phyloP scores from a whole-genome alignment of 1,140 invertebrate genomes.

The Zophobas atratus region DNA sequence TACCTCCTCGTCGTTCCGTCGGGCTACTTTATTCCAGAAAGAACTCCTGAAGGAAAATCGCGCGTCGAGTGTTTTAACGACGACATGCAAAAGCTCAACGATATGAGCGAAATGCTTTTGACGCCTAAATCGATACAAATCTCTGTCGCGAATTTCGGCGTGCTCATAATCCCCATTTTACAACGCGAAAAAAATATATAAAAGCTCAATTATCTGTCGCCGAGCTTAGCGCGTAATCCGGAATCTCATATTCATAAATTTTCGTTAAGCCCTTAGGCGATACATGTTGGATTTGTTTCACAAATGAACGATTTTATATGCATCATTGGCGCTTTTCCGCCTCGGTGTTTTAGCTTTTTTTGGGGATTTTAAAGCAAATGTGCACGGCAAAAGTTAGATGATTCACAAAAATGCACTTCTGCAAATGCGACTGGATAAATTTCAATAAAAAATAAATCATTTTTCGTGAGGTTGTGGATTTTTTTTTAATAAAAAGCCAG shows the following conservation, averaged over 20 bases:
- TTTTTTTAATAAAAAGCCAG: no score
- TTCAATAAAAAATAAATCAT: no score
- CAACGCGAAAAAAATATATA: conserved; percentile 7
- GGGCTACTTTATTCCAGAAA: no score
- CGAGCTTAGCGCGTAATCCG: conserved; percentile 1
- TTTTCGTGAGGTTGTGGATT: no score
- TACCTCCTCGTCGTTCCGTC: background rate
- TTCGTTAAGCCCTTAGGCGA: conserved; percentile 19
- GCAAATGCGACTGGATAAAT: no score
- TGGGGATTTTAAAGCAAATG: background rate
- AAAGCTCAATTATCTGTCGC: conserved; percentile 27
- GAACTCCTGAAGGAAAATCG: no score
- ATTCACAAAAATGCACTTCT: no score
- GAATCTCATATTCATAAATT: conserved; percentile 33
- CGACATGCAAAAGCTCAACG: background rate
- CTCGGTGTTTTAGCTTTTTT: background rate
- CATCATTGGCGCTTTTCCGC: conserved; percentile 2
- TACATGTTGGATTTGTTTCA: conserved; percentile 13
- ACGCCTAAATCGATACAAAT: background rate
- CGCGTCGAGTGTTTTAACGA: background rate
- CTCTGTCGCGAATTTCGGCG: background rate
- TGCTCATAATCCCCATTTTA: background rate
- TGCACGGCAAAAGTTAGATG: no score
- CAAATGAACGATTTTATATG: conserved; percentile 7
- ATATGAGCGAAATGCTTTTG: background rate